Evolutionary conservation across 2,888 invertebrate species (phyloP).

Genomic region (Calliphora vomitoria): DNA sequence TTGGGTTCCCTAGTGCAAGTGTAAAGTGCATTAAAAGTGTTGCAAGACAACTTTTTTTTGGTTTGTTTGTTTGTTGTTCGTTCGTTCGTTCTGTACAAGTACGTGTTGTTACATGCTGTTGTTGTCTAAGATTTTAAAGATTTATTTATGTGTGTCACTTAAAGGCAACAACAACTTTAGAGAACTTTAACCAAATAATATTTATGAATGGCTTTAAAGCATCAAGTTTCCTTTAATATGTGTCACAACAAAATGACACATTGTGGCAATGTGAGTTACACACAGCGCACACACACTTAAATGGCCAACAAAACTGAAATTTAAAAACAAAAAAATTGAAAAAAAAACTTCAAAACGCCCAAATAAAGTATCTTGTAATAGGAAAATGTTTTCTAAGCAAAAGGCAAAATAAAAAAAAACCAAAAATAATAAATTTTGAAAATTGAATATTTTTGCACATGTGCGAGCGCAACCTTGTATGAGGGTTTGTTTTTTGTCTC

Average conservation of each 20-base stretch:
- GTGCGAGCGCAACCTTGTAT: constrained; percentile 49
- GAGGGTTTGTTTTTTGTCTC: constrained; percentile 43
- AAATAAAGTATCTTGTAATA: constrained; percentile 66
- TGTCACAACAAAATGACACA: constrained; percentile 74
- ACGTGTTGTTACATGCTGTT: constrained; percentile 28
- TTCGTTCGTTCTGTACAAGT: neutral
- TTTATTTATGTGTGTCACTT: constrained; percentile 78
- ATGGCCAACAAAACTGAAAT: constrained; percentile 40
- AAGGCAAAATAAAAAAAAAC: constrained; percentile 25
- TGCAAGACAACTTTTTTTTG: constrained; percentile 16
- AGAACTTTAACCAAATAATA: constrained; percentile 50
- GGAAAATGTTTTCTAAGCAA: constrained; percentile 7
- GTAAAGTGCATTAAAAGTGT: constrained; percentile 43
- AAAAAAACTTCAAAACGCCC: constrained; percentile 53
- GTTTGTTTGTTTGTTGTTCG: constrained; percentile 23
- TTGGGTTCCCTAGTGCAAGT: constrained; percentile 44
- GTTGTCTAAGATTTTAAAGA: constrained; percentile 60
- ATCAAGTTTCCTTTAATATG: constrained; percentile 74
- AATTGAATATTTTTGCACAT: constrained; percentile 37
- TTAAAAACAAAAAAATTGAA: constrained; percentile 19
- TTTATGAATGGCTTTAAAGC: constrained; percentile 73
- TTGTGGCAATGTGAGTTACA: constrained; percentile 55
- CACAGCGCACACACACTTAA: neutral
- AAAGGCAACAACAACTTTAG: constrained; percentile 70
- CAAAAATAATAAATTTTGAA: constrained; percentile 50